Base-by-base conservation (phyloP, 1,140 invertebrate species). In the Brachionus plicatilis region DNA sequence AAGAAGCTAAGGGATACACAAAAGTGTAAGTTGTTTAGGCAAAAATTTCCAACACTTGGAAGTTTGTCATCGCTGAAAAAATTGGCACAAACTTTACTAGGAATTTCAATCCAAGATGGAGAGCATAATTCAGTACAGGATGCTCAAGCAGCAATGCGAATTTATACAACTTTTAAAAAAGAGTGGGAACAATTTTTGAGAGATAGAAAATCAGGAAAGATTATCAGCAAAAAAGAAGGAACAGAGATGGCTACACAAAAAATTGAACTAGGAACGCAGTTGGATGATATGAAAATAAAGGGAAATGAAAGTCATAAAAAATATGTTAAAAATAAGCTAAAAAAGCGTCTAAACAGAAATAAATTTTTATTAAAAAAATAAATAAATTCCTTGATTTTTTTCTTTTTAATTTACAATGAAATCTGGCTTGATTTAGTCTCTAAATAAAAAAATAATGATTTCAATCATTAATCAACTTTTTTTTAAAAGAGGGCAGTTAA, bases 51-150 rank as follows among this genome's bases (percentile, higher is more conserved):
- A 8, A 90, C 90, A 82, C 85, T 87, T 43, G 93, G 93, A 3
- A 91, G 91, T 65, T 94, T 92, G 0, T 95, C 95, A 1, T 94
- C 94, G 41, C 89, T 97, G 20, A 96, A 96, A 88, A 92, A 92
- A 37, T 88, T 98, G 4, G 92, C 94, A 0, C 90, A 92, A 41
- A 92, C 92, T 87, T 89, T 96, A 9, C 90, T 98, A 1, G 93
- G 92, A n/a, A 92, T 93, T 65, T 91, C 93, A 50, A 95, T 98
- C 85, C 96, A 98, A 89, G 89, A 91, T n/a, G 95, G 95, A 0
- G 95, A 96, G 88, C 96, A 98, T 88, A 93, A 92, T 88, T 96
- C 96, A 0, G 87, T 92, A 0, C 93, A 95, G 88, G 95, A 97
- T 90, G 95, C 95, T 0, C 92, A 93, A 80, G 93, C 94, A 0